A percentile compares a stretch with the other conserved stretches of the same genome.
Evolutionary conservation across 2,797 vertebrate species (phyloP).

Genomic region (Masticophis lateralis): DNA sequence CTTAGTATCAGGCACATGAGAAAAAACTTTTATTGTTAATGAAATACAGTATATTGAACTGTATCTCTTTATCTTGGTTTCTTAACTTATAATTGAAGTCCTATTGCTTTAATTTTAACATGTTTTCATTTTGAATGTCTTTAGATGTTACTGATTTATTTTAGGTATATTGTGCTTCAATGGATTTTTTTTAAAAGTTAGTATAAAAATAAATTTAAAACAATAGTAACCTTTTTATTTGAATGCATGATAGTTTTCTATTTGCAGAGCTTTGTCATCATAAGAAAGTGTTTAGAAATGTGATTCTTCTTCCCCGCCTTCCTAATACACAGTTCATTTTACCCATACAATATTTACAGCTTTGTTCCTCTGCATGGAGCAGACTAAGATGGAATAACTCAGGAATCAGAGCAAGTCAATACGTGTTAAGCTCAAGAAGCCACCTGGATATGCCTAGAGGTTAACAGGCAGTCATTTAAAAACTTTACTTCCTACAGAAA

Average conservation of each 20-base stretch:
- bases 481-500: background rate
- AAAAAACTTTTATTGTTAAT: background rate
- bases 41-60: background rate
- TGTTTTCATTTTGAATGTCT: background rate
- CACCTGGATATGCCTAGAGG: constrained; percentile 9
- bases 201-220: background rate
- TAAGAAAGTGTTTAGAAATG: background rate
- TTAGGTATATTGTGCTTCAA: background rate
- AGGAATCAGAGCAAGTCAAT: constrained; percentile 2
- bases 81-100: background rate
- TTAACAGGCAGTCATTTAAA: background rate
- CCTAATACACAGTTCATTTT: background rate
- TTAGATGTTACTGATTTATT: background rate
- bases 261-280: background rate
- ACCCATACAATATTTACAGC: background rate
- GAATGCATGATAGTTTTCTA: background rate
- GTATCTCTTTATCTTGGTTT: background rate
- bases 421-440: background rate
- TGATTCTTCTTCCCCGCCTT: background rate
- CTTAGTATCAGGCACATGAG: background rate
- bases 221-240: background rate
- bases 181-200: background rate
- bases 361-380: background rate
- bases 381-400: background rate
- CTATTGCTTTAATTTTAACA: background rate